Conservation (phyloP, 1,140 invertebrate genomes). For the Eufriesea mexicana region DNA sequence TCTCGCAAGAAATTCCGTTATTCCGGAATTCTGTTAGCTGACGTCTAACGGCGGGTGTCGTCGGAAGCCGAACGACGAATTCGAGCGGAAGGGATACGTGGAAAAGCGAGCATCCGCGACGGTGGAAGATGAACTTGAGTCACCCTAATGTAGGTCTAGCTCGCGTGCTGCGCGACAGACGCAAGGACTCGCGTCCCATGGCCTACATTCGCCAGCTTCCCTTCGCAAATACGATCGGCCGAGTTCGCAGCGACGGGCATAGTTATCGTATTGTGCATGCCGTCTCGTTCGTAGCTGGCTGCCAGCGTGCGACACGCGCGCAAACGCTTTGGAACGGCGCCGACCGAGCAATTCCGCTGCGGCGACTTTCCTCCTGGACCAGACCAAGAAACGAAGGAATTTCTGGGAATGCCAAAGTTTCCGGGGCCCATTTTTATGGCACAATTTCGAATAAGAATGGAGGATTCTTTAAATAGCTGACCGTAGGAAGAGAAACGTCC, state of each 20-base stretch:
- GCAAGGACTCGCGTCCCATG: conserved; percentile 51
- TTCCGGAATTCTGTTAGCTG: conserved; percentile 11
- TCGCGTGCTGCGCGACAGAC: conserved; percentile 9
- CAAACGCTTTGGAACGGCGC: neutral
- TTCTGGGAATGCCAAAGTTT: neutral
- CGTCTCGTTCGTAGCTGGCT: neutral
- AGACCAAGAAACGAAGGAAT: neutral
- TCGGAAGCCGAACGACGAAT: conserved; percentile 29
- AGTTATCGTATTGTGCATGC: conserved; percentile 31
- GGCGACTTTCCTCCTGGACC: neutral
- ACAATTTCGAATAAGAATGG: too few species aligned
- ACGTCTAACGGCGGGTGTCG: conserved; percentile 14
- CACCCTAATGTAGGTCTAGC: conserved; percentile 36
- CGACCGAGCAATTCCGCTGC: neutral
- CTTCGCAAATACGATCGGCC: conserved; percentile 48
- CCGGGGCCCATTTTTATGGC: neutral
- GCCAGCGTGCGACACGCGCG: neutral
- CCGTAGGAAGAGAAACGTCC: neutral
- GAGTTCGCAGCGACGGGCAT: conserved; percentile 23
- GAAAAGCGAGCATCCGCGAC: conserved; percentile 27
- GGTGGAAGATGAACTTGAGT: conserved; percentile 16
- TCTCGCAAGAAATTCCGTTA: neutral
- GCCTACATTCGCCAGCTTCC: conserved; percentile 50
- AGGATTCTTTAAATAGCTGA: too few species aligned
- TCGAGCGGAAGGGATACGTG: conserved; percentile 20